phyloP scores from a whole-genome alignment of 2,888 invertebrate genomes.

The Drosophila greeni region DNA sequence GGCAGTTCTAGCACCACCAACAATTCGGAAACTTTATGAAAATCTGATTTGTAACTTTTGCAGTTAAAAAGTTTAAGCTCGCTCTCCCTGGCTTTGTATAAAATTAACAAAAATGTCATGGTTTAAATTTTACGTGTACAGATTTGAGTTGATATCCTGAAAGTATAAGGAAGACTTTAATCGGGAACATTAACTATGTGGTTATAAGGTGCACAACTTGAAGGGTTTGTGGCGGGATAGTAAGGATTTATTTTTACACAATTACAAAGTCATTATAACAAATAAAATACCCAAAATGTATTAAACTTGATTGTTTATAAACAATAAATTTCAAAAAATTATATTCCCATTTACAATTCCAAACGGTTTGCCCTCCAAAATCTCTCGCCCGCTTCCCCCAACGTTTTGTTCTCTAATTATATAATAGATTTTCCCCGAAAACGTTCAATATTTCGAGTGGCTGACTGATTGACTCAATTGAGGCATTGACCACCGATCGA shows the following conservation, averaged over 20 bases:
- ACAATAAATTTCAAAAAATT: neutral
- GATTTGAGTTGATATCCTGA: constrained; percentile 12
- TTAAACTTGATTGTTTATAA: too few relatives aligned
- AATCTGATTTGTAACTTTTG: constrained; percentile 41
- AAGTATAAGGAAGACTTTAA: neutral
- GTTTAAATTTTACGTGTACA: neutral
- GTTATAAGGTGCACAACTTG: neutral
- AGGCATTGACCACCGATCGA: constrained; percentile 22
- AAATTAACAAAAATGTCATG: constrained; percentile 11
- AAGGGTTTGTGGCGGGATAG: neutral
- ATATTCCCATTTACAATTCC: neutral
- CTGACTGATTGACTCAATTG: constrained; percentile 52
- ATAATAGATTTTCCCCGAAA: constrained; percentile 20
- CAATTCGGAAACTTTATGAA: constrained; percentile 32
- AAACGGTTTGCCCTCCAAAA: neutral
- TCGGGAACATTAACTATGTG: neutral
- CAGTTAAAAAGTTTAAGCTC: constrained; percentile 18
- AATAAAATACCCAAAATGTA: too few relatives aligned
- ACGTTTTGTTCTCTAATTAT: constrained; percentile 20
- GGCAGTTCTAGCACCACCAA: constrained; percentile 32
- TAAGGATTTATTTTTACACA: too few relatives aligned
- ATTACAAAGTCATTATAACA: neutral
- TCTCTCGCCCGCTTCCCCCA: constrained; percentile 5
- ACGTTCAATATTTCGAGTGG: constrained; percentile 40
- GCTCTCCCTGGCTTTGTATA: constrained; percentile 8